These are phyloP conservation scores for Synergus laeviventris DNA, from an alignment of 2,888 invertebrate genomes.

Conservation along the genomic window DNA sequence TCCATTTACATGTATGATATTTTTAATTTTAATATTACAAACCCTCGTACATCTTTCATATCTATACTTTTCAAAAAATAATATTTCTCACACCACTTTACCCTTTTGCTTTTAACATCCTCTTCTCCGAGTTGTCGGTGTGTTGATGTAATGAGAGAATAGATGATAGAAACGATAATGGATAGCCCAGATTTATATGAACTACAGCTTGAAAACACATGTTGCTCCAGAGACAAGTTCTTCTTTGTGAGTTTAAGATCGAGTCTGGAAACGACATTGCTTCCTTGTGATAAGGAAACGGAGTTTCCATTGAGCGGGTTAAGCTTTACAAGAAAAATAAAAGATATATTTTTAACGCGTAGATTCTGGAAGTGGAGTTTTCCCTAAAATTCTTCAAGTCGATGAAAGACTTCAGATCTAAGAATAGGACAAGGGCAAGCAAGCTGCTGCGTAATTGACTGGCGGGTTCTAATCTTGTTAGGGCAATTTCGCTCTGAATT, in stretches of 20 bases:
- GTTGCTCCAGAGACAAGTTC: background rate
- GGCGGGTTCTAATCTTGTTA: constrained; percentile 63
- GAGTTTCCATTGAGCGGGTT: background rate
- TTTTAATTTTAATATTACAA: background rate
- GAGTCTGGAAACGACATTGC: background rate
- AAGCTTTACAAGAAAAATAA: background rate
- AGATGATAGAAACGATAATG: background rate
- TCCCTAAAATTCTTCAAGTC: constrained; percentile 1
- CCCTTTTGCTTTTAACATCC: background rate
- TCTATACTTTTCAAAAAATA: background rate
- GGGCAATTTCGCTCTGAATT: constrained; percentile 57
- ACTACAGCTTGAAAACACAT: background rate
- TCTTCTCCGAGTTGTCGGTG: background rate
- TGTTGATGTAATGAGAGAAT: background rate
- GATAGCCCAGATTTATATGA: background rate
- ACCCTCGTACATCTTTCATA: background rate
- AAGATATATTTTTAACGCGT: background rate
- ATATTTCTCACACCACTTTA: background rate
- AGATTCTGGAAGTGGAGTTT: background rate
- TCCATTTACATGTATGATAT: background rate
- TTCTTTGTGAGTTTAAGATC: background rate
- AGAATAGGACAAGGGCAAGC: constrained; percentile 45
- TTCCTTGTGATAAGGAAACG: background rate
- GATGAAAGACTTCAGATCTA: constrained; percentile 8
- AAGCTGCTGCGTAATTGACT: constrained; percentile 42